Percentiles rank a stretch among this genome's conserved stretches.
Conservation (phyloP, 2,888 invertebrate species). For the Pheosia tremula region DNA sequence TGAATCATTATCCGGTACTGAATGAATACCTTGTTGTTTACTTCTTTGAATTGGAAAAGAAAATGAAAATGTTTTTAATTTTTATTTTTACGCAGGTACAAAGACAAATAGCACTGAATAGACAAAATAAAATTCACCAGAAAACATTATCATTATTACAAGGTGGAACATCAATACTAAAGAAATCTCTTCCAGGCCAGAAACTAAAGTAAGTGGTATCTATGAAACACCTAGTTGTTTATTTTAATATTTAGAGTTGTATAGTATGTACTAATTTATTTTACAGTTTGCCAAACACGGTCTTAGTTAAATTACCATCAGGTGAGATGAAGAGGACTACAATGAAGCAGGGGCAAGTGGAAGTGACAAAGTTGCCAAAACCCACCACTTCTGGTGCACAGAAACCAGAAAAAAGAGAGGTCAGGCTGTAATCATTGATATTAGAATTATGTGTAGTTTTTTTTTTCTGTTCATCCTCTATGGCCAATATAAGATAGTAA, state of each 20-base stretch:
- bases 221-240: constrained; percentile 7
- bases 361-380: constrained; percentile 69
- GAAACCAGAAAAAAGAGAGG: constrained; percentile 70
- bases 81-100: constrained; percentile 81
- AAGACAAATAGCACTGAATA: constrained; percentile 90
- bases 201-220: constrained; percentile 71
- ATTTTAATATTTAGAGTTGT: not conserved
- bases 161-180: constrained; percentile 86
- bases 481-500: no score
- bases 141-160: constrained; percentile 89
- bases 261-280: not conserved
- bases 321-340: constrained; percentile 73
- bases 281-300: constrained; percentile 77
- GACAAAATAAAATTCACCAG: constrained; percentile 88
- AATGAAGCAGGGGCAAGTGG: constrained; percentile 71
- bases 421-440: constrained; percentile 24
- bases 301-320: constrained; percentile 75
- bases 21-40: no score
- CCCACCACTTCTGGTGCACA: constrained; percentile 64
- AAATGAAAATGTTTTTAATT: no score
- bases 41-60: no score
- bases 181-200: constrained; percentile 69
- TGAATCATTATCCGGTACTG: no score
- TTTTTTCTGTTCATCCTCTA: not conserved
- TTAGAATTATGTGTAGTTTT: constrained; percentile 2